phyloP scores from a whole-genome alignment of 2,888 invertebrate genomes.

The Erebia ligea region DNA sequence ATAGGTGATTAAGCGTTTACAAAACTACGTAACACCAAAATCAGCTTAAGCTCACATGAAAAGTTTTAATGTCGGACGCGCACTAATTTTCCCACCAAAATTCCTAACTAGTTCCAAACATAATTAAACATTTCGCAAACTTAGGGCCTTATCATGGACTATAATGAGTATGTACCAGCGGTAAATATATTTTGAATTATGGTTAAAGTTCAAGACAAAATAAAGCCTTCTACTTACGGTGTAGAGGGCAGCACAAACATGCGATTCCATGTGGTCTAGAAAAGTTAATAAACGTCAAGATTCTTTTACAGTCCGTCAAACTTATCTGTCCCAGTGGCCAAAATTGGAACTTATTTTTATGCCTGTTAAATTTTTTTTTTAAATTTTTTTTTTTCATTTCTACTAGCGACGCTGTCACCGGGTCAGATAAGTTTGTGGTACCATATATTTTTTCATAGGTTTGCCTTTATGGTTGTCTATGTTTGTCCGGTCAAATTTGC shows the following conservation, averaged over 20 bases:
- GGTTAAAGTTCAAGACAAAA: conserved; percentile 30
- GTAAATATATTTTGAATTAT: conserved; percentile 35
- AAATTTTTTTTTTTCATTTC: too few species aligned
- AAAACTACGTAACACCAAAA: conserved; percentile 27
- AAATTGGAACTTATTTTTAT: too few species aligned
- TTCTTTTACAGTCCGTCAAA: too few species aligned
- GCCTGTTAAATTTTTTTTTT: too few species aligned
- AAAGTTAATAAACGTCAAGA: too few species aligned
- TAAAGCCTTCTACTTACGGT: conserved; percentile 21
- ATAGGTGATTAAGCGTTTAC: conserved; percentile 4
- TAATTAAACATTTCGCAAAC: conserved; percentile 40
- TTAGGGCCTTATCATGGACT: conserved; percentile 36
- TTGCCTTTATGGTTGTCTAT: too few species aligned
- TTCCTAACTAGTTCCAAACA: conserved; percentile 41
- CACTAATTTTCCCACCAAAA: conserved; percentile 35
- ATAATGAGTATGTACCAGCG: conserved; percentile 33
- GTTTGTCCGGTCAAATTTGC: too few species aligned
- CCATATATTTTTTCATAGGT: too few species aligned
- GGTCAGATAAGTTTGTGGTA: too few species aligned
- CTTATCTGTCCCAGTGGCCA: too few species aligned
- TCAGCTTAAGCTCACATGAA: conserved; percentile 35
- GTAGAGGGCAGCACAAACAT: conserved; percentile 14
- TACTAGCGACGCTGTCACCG: too few species aligned
- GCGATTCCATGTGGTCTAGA: not conserved
- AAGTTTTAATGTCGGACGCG: conserved; percentile 39